These are phyloP conservation scores for Eclectus roratus DNA, from an alignment of 2,113 vertebrate species.

Conservation along the genomic window DNA sequence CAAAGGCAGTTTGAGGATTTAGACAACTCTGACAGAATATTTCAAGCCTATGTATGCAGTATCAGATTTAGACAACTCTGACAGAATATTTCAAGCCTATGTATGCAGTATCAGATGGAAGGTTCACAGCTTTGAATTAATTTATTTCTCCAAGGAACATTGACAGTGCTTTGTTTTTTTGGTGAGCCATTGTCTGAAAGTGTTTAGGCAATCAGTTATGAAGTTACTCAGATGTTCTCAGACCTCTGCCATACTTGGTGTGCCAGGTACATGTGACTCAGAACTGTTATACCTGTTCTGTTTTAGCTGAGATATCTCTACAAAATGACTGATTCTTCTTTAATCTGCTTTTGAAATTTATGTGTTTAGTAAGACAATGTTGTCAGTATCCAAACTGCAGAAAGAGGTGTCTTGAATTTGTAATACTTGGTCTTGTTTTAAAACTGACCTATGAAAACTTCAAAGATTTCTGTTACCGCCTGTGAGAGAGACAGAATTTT, in stretches of 20 bases:
- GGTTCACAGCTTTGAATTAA: background rate
- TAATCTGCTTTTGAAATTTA: background rate
- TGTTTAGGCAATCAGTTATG: background rate
- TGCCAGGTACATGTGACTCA: background rate
- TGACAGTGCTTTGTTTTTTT: background rate
- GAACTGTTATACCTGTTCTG: background rate
- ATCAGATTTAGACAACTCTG: background rate
- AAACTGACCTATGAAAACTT: background rate
- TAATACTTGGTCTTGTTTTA: background rate
- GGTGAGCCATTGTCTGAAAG: background rate
- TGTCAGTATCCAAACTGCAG: background rate
- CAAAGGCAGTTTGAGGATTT: background rate
- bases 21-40: background rate
- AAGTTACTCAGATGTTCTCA: background rate
- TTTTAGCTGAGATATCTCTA: background rate
- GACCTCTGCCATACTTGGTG: background rate
- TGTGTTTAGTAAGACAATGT: background rate
- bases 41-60: background rate
- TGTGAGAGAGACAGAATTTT: background rate
- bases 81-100: background rate
- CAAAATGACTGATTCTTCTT: background rate
- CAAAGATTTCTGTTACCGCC: background rate
- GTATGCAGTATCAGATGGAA: background rate
- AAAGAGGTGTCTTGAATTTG: background rate
- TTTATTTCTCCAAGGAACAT: background rate